A percentile compares a stretch with the other conserved stretches of the same genome.
These are phyloP conservation scores for Hypena proboscidalis DNA, from an alignment of 2,888 invertebrate species.

Conservation along the genomic window DNA sequence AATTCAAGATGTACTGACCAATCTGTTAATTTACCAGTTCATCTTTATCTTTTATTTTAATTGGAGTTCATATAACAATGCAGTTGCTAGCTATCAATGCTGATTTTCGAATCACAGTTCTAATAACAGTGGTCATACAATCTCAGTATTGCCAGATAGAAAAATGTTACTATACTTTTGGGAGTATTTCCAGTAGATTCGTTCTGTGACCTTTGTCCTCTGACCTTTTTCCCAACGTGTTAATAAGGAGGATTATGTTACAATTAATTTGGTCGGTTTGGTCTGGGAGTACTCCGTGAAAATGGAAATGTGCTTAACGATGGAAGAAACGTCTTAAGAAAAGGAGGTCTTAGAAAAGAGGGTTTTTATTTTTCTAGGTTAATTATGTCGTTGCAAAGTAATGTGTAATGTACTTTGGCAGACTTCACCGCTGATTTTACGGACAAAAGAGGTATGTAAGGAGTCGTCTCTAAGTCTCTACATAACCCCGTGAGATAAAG, in stretches of 20 bases:
- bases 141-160: slow-evolving; percentile 16
- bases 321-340: neutral
- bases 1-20: too few species aligned
- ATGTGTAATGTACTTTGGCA: neutral
- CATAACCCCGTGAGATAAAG: too few species aligned
- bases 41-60: too few species aligned
- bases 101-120: too few species aligned
- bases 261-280: neutral
- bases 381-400: neutral
- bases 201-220: slow-evolving; percentile 10
- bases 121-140: slow-evolving; percentile 16
- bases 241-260: slow-evolving; percentile 5
- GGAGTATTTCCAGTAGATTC: slow-evolving; percentile 24
- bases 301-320: neutral
- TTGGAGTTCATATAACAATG: too few species aligned
- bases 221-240: slow-evolving; percentile 10
- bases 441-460: too few species aligned
- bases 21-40: too few species aligned
- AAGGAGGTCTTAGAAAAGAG: neutral
- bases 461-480: too few species aligned
- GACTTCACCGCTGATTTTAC: too few species aligned
- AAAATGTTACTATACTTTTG: slow-evolving; percentile 24
- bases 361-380: neutral
- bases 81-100: too few species aligned
- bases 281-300: neutral